These are phyloP conservation scores for Hystrix brachyura DNA, from an alignment of 2,113 vertebrate species.

Conservation along the genomic window DNA sequence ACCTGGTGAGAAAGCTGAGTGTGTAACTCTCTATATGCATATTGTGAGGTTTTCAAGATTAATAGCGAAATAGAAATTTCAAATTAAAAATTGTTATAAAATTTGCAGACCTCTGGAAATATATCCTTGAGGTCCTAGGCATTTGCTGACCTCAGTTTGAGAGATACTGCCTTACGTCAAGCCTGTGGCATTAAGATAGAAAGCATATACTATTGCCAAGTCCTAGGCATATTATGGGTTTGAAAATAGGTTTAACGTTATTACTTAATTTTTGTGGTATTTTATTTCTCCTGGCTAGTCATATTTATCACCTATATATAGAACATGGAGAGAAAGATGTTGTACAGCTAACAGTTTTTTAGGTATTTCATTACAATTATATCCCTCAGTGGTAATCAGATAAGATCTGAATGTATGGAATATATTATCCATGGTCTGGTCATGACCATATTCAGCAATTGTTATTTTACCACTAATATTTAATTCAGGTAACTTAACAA, in stretches of 20 bases:
- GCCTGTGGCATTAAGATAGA: conserved; percentile 7
- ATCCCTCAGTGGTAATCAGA: background rate
- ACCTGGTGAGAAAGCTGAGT: background rate
- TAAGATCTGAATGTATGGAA: background rate
- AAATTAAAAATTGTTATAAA: conserved; percentile 43
- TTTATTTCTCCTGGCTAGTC: conserved; percentile 34
- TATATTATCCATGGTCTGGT: background rate
- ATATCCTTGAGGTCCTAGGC: background rate
- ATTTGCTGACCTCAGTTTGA: background rate
- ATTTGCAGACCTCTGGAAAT: conserved; percentile 18
- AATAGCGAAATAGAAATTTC: conserved; percentile 4
- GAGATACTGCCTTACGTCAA: background rate
- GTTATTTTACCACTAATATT: conserved; percentile 10
- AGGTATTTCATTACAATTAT: background rate
- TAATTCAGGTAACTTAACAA: conserved; percentile 35
- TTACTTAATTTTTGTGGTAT: background rate
- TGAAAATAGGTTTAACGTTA: conserved; percentile 6
- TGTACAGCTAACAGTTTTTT: background rate
- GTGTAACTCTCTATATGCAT: background rate
- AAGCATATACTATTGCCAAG: background rate
- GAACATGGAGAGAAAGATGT: background rate
- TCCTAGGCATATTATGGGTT: background rate
- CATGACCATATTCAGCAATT: background rate
- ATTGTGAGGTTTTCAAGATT: background rate
- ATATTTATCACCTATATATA: conserved; percentile 15